A percentile compares a stretch with the other conserved stretches of the same genome.
phyloP scores from a whole-genome alignment of 2,797 vertebrate species.

The Scomberomorus guttatus region DNA sequence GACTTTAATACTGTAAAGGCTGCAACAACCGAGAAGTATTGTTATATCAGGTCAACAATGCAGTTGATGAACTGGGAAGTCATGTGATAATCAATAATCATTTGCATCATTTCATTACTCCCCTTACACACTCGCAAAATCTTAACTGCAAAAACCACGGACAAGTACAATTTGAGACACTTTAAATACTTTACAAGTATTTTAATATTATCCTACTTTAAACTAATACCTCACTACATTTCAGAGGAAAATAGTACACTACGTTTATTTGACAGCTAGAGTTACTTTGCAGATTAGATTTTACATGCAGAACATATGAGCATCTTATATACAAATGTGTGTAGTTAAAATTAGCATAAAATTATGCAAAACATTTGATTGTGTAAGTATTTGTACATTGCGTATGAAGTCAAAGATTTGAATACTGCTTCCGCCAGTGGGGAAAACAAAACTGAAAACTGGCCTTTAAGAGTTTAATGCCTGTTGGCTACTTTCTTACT shows the following conservation, averaged over 20 bases:
- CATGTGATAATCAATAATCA: constrained; percentile 5
- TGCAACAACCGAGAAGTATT: background rate
- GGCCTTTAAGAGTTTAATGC: background rate
- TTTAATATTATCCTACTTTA: background rate
- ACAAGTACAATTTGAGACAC: background rate
- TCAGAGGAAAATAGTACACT: background rate
- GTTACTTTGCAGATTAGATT: background rate
- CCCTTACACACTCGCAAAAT: background rate
- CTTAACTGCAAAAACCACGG: no score
- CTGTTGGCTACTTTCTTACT: no score
- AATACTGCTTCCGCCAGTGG: background rate
- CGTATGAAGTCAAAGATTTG: background rate
- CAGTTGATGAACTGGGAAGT: background rate
- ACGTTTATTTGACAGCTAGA: background rate
- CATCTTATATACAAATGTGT: background rate
- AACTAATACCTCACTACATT: background rate
- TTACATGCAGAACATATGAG: background rate
- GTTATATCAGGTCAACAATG: background rate
- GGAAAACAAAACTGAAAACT: background rate
- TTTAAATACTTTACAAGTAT: background rate
- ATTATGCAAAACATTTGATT: background rate
- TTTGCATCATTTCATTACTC: constrained; percentile 3
- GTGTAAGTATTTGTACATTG: background rate
- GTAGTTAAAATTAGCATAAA: background rate
- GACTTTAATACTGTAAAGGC: background rate